Conservation (phyloP, 2,888 invertebrate species). For the Lasioglossum morio region DNA sequence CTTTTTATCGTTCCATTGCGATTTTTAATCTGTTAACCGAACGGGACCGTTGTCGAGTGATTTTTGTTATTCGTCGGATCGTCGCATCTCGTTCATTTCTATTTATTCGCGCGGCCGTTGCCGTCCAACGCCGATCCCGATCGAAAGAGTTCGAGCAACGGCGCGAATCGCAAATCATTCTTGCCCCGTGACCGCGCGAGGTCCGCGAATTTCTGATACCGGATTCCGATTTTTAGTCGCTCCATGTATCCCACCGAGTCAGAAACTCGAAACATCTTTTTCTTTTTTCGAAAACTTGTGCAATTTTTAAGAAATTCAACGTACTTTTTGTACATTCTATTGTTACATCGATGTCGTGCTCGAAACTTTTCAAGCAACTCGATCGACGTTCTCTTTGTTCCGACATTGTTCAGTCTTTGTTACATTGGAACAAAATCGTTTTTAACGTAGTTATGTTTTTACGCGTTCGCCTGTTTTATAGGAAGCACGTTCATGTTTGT, state of each 20-base stretch:
- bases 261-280: neutral
- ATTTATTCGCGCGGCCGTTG: neutral
- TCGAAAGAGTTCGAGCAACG: neutral
- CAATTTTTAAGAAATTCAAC: neutral
- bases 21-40: neutral
- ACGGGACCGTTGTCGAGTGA: neutral
- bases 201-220: neutral
- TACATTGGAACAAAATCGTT: neutral
- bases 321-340: neutral
- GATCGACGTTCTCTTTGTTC: neutral
- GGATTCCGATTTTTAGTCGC: neutral
- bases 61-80: neutral
- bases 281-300: neutral
- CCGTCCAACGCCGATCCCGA: neutral
- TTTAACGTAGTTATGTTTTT: neutral
- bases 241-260: neutral
- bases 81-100: neutral
- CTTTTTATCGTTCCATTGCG: neutral
- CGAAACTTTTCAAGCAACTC: neutral
- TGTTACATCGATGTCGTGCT: neutral
- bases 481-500: neutral
- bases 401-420: neutral
- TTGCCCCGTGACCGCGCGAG: neutral
- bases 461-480: neutral
- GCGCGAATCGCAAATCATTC: neutral